A percentile compares a stretch with the other conserved stretches of the same genome.
Conservation (phyloP, 2,888 invertebrate genomes). For the Erebia palarica region DNA sequence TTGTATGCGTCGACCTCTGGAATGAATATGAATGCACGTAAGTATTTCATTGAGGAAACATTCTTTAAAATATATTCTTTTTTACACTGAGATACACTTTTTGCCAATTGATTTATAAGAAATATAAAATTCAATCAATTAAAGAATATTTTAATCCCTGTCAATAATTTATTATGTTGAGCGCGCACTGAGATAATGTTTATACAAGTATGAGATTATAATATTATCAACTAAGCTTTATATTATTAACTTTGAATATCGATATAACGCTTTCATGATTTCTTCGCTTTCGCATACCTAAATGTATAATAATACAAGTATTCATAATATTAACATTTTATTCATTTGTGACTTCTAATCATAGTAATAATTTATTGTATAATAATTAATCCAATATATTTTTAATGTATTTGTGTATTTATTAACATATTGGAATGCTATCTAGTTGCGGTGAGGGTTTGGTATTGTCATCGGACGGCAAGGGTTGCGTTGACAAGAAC, state of each 20-base stretch:
- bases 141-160: slow-evolving; percentile 2
- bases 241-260: slow-evolving; percentile 28
- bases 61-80: not conserved
- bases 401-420: slow-evolving; percentile 42
- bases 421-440: slow-evolving; percentile 65
- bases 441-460: slow-evolving; percentile 96
- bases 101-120: not conserved
- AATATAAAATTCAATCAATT: not conserved
- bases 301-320: slow-evolving; percentile 34
- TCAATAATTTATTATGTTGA: slow-evolving; percentile 26
- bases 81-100: not conserved
- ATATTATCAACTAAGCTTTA: slow-evolving; percentile 2
- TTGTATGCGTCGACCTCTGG: slow-evolving; percentile 98
- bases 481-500: slow-evolving; percentile 97
- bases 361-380: slow-evolving; percentile 31
- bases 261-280: slow-evolving; percentile 28
- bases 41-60: slow-evolving; percentile 71
- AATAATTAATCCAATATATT: slow-evolving; percentile 37
- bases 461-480: slow-evolving; percentile 93
- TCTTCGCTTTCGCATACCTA: slow-evolving; percentile 31
- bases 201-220: not conserved
- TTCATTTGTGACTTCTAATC: slow-evolving; percentile 32
- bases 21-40: slow-evolving; percentile 99
- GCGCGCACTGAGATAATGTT: slow-evolving; percentile 49
- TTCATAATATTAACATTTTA: slow-evolving; percentile 33